phyloP scores from a whole-genome alignment of 2,797 vertebrate species.

The Phaenicophaeus curvirostris region DNA sequence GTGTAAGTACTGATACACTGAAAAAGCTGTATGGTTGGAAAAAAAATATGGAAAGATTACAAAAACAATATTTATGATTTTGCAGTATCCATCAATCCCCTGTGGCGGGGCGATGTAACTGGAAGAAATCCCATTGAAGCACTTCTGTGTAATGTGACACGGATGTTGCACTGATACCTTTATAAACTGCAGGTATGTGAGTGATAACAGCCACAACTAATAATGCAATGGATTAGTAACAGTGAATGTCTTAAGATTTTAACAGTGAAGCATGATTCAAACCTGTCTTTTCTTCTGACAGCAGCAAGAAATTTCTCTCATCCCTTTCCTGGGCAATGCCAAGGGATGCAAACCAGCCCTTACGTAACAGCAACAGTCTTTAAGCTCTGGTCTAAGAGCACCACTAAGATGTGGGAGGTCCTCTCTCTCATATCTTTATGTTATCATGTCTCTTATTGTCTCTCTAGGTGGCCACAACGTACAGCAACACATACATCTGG shows the following conservation, averaged over 20 bases:
- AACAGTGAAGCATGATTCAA: neutral
- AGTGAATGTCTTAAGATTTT: slow-evolving; percentile 1
- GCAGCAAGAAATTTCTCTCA: neutral
- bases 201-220: neutral
- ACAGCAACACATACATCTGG: neutral
- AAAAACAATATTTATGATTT: slow-evolving; percentile 3
- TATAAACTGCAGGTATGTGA: neutral
- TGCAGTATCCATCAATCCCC: neutral
- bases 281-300: neutral
- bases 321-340: neutral
- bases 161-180: neutral
- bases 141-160: neutral
- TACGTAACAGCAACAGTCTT: neutral
- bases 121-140: neutral
- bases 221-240: neutral
- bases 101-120: neutral
- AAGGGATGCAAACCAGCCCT: neutral
- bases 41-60: neutral
- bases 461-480: neutral
- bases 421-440: neutral
- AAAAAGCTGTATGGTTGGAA: neutral
- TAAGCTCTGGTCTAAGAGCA: neutral
- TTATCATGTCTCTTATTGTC: neutral
- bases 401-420: neutral
- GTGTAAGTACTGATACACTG: neutral